phyloP scores from a whole-genome alignment of 1,140 invertebrate species.

The Diuraphis noxia region DNA sequence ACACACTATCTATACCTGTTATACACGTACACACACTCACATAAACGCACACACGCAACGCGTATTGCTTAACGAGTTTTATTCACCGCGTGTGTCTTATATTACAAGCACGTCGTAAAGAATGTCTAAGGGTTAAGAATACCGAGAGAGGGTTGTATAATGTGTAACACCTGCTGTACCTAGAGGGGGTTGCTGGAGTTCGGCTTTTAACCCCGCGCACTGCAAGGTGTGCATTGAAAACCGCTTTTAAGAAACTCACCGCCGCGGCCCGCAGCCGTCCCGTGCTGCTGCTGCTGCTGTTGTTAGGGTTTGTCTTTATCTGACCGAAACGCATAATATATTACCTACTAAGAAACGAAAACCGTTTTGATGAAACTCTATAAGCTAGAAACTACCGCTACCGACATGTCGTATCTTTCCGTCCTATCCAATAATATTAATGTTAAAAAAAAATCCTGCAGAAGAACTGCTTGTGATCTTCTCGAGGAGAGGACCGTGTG shows the following conservation, averaged over 20 bases:
- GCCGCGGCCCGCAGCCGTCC: not conserved
- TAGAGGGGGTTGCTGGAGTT: not conserved
- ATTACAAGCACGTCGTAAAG: conserved; percentile 3
- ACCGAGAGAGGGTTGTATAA: conserved; percentile 52
- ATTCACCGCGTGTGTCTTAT: conserved; percentile 33
- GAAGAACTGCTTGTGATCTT: not conserved
- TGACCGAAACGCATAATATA: not conserved
- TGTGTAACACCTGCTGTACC: conserved; percentile 47
- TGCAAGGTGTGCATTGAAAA: conserved; percentile 34
- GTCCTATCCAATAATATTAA: not conserved
- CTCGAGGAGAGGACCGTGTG: not conserved
- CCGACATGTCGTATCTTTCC: not conserved
- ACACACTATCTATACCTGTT: conserved; percentile 13
- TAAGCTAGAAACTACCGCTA: conserved; percentile 5
- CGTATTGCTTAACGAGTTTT: conserved; percentile 52
- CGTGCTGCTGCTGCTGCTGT: conserved; percentile 4
- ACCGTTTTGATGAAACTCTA: not conserved
- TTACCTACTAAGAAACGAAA: not conserved
- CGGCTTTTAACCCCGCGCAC: conserved; percentile 24
- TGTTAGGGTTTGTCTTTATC: conserved; percentile 1
- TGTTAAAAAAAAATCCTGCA: not conserved
- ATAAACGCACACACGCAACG: not conserved
- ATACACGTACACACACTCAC: not conserved
- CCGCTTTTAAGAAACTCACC: conserved; percentile 25
- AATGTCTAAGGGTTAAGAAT: conserved; percentile 47